A percentile compares a stretch with the other conserved stretches of the same genome.
Evolutionary conservation across 2,797 vertebrate genomes (phyloP).

Genomic region (Margarornis squamiger): DNA sequence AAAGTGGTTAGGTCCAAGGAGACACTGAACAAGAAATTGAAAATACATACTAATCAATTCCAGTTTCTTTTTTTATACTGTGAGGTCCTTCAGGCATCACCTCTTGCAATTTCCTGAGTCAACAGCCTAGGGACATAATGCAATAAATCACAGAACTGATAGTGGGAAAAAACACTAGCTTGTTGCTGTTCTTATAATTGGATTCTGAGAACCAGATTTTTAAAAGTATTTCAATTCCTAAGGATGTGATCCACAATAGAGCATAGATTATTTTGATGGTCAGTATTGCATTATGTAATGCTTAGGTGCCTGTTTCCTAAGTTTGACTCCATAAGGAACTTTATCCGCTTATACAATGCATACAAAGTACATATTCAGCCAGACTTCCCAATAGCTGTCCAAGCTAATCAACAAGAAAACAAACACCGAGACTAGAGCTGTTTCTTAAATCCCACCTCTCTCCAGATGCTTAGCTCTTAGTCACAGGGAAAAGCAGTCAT

Average conservation of each 20-base stretch:
- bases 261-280: background rate
- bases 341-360: background rate
- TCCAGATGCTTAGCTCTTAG: background rate
- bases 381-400: background rate
- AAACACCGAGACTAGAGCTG: background rate
- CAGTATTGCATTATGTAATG: background rate
- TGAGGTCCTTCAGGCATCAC: background rate
- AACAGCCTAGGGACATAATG: background rate
- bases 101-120: conserved; percentile 7
- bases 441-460: background rate
- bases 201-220: background rate
- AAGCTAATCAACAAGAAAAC: background rate
- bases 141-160: background rate
- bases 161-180: background rate
- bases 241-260: background rate
- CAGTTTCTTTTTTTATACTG: background rate
- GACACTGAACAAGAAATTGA: background rate
- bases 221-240: background rate
- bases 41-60: background rate
- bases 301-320: background rate
- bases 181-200: background rate
- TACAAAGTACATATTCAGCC: background rate
- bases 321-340: background rate
- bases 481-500: background rate
- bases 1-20: background rate